These are phyloP conservation scores for Sebastes cheni DNA, from an alignment of 2,797 vertebrate genomes.

Conservation along the genomic window DNA sequence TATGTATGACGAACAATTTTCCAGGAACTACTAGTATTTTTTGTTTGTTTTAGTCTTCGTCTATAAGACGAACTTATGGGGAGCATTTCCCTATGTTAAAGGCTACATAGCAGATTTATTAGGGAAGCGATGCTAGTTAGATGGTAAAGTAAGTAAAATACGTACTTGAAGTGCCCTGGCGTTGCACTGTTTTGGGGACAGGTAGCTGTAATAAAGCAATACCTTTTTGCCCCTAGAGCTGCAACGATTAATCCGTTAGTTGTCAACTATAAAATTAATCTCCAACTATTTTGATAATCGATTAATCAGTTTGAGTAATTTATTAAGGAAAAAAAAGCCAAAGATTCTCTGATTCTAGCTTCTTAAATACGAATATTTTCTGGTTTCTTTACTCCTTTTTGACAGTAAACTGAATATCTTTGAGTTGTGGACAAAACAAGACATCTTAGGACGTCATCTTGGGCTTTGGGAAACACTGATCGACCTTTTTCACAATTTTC, in stretches of 20 bases:
- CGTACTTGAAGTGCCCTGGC: background rate
- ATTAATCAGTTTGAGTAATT: too few species aligned
- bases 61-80: background rate
- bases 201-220: background rate
- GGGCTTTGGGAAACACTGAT: too few species aligned
- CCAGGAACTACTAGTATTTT: background rate
- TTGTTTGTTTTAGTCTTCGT: background rate
- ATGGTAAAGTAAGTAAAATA: background rate
- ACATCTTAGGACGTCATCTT: too few species aligned
- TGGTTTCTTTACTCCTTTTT: too few species aligned
- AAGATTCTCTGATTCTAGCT: too few species aligned
- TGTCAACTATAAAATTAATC: too few species aligned
- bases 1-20: background rate
- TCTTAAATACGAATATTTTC: too few species aligned
- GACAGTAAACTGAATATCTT: too few species aligned
- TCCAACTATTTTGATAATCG: rapidly evolving
- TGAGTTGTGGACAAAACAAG: too few species aligned
- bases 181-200: background rate
- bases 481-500: too few species aligned
- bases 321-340: too few species aligned
- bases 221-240: background rate
- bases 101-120: background rate
- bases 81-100: background rate
- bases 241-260: too few species aligned
- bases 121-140: background rate